These are phyloP conservation scores for Phenacoccus solenopsis DNA, from an alignment of 1,140 invertebrate species.

Conservation along the genomic window DNA sequence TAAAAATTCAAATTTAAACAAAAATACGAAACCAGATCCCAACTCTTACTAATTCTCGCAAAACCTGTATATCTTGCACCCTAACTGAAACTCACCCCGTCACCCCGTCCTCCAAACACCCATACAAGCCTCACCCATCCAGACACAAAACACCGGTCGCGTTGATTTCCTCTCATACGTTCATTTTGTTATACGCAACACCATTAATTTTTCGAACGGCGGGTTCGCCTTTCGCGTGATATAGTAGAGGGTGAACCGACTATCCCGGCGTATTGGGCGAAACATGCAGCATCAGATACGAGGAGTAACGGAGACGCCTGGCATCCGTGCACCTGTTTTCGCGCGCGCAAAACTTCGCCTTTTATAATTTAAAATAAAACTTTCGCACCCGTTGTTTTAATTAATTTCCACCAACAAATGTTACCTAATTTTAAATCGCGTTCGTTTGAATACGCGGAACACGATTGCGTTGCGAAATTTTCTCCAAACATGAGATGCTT, in stretches of 20 bases:
- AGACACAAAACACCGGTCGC: too few relatives aligned
- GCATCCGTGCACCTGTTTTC: neutral
- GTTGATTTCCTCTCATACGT: conserved; percentile 1
- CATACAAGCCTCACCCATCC: too few relatives aligned
- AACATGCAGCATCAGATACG: too few relatives aligned
- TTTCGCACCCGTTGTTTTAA: neutral
- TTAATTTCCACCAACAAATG: neutral
- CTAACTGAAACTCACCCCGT: too few relatives aligned
- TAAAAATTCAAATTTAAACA: too few relatives aligned
- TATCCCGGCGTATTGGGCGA: neutral
- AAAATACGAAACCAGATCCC: too few relatives aligned
- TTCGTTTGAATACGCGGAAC: too few relatives aligned
- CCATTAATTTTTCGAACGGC: neutral
- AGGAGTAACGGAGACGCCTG: neutral
- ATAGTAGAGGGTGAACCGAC: neutral
- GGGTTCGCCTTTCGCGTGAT: neutral
- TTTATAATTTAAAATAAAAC: neutral
- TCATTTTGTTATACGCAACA: neutral
- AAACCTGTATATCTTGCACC: too few relatives aligned
- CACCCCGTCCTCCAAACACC: too few relatives aligned
- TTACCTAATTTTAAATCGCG: neutral
- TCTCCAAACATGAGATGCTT: too few relatives aligned
- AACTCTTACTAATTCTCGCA: too few relatives aligned
- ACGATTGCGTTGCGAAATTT: too few relatives aligned
- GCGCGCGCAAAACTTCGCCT: neutral